Evolutionary conservation across 2,888 invertebrate genomes (phyloP).

Genomic region (Cryptus armator): DNA sequence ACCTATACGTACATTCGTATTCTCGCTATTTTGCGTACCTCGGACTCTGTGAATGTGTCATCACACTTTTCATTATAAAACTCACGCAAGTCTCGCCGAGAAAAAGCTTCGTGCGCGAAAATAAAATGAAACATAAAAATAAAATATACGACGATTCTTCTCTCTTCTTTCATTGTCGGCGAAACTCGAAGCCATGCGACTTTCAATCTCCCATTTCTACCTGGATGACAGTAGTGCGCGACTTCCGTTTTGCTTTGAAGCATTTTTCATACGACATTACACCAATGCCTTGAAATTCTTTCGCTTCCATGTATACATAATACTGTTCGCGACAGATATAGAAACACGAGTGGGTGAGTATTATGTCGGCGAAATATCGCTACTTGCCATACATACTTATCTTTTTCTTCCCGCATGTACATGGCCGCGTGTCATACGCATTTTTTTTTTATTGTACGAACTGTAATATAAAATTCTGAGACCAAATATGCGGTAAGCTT

Average conservation of each 20-base stretch:
- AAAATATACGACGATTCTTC: slow-evolving; percentile 7
- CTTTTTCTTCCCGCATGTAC: too few relatives aligned
- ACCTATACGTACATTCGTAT: not conserved
- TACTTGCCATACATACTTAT: too few relatives aligned
- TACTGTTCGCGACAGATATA: not conserved
- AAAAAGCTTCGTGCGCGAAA: slow-evolving; percentile 5
- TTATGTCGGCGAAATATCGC: not conserved
- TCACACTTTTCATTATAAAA: slow-evolving; percentile 34
- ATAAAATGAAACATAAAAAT: not conserved
- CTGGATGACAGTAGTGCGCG: not conserved
- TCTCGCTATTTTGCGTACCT: not conserved
- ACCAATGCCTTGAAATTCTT: not conserved
- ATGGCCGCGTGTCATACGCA: too few relatives aligned
- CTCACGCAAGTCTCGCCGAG: slow-evolving; percentile 22
- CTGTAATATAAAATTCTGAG: too few relatives aligned
- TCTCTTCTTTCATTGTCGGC: slow-evolving; percentile 7
- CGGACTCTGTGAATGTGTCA: slow-evolving; percentile 31
- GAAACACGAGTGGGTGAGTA: not conserved
- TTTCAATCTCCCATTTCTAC: not conserved
- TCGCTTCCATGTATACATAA: not conserved
- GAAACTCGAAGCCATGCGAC: not conserved
- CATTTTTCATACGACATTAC: slow-evolving; percentile 10
- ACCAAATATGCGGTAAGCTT: too few relatives aligned
- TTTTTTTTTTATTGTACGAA: too few relatives aligned
- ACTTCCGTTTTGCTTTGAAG: not conserved